phyloP scores from a whole-genome alignment of 2,113 vertebrate genomes.

The Triplophysa siluroides region DNA sequence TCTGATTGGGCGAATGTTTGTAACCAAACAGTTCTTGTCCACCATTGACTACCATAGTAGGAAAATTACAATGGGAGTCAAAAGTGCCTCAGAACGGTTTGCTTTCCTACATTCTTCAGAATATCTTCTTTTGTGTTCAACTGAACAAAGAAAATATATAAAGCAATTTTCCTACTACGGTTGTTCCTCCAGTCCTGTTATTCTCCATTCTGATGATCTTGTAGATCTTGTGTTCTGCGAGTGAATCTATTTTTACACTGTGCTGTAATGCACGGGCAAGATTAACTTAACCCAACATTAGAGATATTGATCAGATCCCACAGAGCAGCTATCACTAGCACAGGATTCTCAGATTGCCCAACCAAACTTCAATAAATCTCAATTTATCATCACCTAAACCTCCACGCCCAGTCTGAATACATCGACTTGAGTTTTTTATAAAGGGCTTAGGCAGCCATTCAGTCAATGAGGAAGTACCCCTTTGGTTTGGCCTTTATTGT shows the following conservation, averaged over 20 bases:
- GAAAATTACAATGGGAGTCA: no score
- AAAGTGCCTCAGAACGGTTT: no score
- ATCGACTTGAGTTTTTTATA: background rate
- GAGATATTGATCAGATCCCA: slow-evolving; percentile 49
- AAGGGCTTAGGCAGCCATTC: background rate
- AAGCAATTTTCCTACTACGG: no score
- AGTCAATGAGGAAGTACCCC: background rate
- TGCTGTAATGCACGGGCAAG: slow-evolving; percentile 29
- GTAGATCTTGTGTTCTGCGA: background rate
- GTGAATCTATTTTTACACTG: slow-evolving; percentile 46
- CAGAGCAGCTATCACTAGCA: slow-evolving; percentile 22
- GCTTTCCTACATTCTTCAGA: no score
- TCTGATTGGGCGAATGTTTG: no score
- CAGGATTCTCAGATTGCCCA: slow-evolving; percentile 38
- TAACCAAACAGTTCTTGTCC: no score
- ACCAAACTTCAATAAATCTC: slow-evolving; percentile 15
- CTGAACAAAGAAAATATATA: no score
- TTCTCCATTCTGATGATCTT: background rate
- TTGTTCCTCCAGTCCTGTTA: background rate
- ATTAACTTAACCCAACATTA: slow-evolving; percentile 57
- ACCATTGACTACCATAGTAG: no score
- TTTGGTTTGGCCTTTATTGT: slow-evolving; percentile 28
- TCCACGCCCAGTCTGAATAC: slow-evolving; percentile 3
- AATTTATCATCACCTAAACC: slow-evolving; percentile 11
- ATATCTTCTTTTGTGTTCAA: no score